Conservation (phyloP, 2,797 vertebrate species). For the Betta splendens region DNA sequence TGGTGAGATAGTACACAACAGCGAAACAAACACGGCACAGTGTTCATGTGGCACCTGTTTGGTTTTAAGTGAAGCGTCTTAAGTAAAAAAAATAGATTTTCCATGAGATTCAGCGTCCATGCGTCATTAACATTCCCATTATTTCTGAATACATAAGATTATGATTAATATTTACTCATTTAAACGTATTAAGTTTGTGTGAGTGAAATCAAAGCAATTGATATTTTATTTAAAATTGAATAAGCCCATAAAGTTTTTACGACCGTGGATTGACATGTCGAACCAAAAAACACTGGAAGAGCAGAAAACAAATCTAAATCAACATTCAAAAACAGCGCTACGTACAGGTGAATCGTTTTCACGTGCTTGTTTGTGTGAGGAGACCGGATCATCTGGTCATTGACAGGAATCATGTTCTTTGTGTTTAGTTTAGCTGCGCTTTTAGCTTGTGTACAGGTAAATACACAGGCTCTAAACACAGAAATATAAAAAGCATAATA, state of each 20-base stretch:
- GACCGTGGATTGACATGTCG: not conserved
- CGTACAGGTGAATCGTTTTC: too few relatives aligned
- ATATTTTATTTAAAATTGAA: not conserved
- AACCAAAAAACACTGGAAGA: not conserved
- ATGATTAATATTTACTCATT: too few relatives aligned
- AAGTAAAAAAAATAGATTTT: not conserved
- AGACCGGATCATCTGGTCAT: too few relatives aligned
- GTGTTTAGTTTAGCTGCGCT: constrained; percentile 1
- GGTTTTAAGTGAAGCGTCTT: too few relatives aligned
- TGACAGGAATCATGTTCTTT: too few relatives aligned
- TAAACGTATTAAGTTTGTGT: not conserved
- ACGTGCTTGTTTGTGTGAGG: too few relatives aligned
- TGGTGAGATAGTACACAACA: constrained; percentile 4
- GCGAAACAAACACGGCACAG: not conserved
- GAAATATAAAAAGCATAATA: too few relatives aligned
- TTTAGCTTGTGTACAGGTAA: not conserved
- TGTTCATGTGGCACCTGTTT: too few relatives aligned
- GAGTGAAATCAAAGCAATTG: constrained; percentile 1
- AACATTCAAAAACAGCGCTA: too few relatives aligned
- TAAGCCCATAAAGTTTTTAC: not conserved
- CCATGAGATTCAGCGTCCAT: not conserved
- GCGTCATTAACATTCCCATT: too few relatives aligned
- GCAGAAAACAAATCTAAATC: too few relatives aligned
- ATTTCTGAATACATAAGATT: not conserved
- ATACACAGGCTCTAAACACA: too few relatives aligned